Evolutionary conservation across 2,888 invertebrate genomes (phyloP).

Genomic region (Nycteola revayana): DNA sequence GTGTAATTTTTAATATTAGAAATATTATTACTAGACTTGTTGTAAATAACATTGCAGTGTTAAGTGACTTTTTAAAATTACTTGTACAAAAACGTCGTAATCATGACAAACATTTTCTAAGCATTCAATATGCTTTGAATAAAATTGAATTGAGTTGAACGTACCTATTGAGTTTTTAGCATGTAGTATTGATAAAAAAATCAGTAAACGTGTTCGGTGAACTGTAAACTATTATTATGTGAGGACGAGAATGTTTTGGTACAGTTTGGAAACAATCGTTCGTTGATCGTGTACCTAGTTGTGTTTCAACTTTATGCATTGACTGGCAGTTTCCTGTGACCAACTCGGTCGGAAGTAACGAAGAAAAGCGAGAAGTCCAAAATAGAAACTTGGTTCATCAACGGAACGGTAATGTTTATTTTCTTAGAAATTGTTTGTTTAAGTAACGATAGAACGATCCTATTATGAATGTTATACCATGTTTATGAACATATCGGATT

Average conservation of each 20-base stretch:
- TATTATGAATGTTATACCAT: slow-evolving; percentile 22
- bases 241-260: slow-evolving; percentile 36
- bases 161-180: too few species aligned
- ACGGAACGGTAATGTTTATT: slow-evolving; percentile 55
- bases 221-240: slow-evolving; percentile 20
- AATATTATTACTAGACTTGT: slow-evolving; percentile 1
- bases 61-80: slow-evolving; percentile 8
- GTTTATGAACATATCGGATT: too few species aligned
- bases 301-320: slow-evolving; percentile 52
- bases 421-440: slow-evolving; percentile 39
- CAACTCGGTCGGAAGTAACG: slow-evolving; percentile 48
- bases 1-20: slow-evolving; percentile 3
- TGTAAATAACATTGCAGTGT: slow-evolving; percentile 4
- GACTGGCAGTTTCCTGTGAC: slow-evolving; percentile 61
- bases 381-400: slow-evolving; percentile 53
- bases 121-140: too few species aligned
- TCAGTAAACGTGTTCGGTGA: slow-evolving; percentile 14
- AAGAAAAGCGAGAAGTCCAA: slow-evolving; percentile 49
- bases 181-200: slow-evolving; percentile 3
- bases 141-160: too few species aligned
- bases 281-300: slow-evolving; percentile 31
- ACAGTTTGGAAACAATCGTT: slow-evolving; percentile 49
- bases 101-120: too few species aligned
- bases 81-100: too few species aligned
- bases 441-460: slow-evolving; percentile 31